These are phyloP conservation scores for Hippocampus kuda DNA, from an alignment of 2,797 vertebrate genomes.

Conservation along the genomic window DNA sequence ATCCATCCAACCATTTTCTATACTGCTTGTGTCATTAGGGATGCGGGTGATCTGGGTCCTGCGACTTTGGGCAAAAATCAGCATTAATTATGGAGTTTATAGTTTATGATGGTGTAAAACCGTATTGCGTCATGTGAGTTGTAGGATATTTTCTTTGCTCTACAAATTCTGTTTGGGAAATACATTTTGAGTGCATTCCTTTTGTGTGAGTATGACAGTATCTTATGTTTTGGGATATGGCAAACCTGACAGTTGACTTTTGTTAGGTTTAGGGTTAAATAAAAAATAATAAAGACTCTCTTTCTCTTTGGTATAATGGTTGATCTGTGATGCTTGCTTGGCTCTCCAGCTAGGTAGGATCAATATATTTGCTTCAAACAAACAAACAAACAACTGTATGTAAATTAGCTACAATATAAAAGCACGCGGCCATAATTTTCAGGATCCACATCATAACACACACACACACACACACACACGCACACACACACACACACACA, in stretches of 20 bases:
- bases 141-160: not conserved
- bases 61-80: not conserved
- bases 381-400: not conserved
- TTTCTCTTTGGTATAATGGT: constrained; percentile 21
- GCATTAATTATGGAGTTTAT: not conserved
- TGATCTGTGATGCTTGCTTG: not conserved
- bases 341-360: not conserved
- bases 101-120: not conserved
- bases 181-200: not conserved
- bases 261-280: constrained; percentile 24
- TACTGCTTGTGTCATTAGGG: not conserved
- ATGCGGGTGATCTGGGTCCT: not conserved
- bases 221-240: not conserved
- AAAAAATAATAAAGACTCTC: not conserved
- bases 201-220: not conserved
- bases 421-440: not conserved
- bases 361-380: not conserved
- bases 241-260: constrained; percentile 37
- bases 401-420: not conserved
- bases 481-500: too few relatives aligned
- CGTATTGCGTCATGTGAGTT: not conserved
- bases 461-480: too few relatives aligned
- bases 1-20: not conserved
- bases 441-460: constrained; percentile 6
- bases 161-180: not conserved